phyloP scores from a whole-genome alignment of 2,113 vertebrate species.

The Parotia lawesii region DNA sequence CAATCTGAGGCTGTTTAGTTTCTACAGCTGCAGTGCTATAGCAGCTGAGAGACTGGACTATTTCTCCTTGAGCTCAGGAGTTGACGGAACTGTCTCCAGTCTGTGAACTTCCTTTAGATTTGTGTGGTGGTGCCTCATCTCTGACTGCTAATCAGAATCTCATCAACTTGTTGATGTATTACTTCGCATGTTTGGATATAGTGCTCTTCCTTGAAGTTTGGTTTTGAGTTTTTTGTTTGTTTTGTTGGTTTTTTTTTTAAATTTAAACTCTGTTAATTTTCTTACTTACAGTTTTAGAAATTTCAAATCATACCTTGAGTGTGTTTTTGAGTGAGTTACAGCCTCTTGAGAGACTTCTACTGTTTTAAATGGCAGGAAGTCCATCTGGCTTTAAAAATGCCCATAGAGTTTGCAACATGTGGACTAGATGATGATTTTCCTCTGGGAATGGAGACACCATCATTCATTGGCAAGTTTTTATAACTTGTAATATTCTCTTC shows the following conservation, averaged over 20 bases:
- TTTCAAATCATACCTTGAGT: background rate
- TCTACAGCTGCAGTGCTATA: background rate
- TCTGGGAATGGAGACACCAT: background rate
- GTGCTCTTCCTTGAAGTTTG: background rate
- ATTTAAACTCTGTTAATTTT: background rate
- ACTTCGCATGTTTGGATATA: background rate
- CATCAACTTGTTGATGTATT: background rate
- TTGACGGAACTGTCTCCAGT: background rate
- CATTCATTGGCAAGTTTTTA: background rate
- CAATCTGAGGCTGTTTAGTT: background rate
- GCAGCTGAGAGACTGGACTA: background rate
- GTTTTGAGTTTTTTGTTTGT: background rate
- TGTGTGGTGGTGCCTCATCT: background rate
- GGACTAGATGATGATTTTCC: constrained; percentile 7
- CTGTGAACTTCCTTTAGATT: background rate
- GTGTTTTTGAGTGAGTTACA: background rate
- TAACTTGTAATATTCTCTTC: background rate
- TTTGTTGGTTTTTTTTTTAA: background rate
- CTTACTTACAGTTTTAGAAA: background rate
- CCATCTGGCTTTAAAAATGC: background rate
- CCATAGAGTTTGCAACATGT: background rate
- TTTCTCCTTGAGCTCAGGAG: background rate
- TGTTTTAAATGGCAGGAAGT: background rate
- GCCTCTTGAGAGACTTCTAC: background rate
- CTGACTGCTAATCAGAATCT: background rate